Evolutionary conservation across 2,888 invertebrate species (phyloP), one percentile per base, ranked within the genome.

Genomic region (Schrankia costaestrigalis): DNA sequence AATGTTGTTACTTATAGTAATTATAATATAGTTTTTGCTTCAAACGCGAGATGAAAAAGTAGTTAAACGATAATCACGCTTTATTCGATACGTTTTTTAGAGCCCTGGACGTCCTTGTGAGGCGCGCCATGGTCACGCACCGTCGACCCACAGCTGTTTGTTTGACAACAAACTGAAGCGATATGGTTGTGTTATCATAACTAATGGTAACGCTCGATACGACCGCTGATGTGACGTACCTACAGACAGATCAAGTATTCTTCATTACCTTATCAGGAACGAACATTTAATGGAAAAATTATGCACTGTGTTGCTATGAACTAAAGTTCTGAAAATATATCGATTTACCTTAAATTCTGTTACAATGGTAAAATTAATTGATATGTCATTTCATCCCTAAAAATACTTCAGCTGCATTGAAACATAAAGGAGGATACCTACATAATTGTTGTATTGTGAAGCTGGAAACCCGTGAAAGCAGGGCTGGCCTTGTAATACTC

Each of bases 101-200:
- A 63, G 54, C 54, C 58, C 58, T 61, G 46, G 54, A 42, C 67
- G 79, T 79, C 79, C 80, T 81, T 79, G 78, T 63, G 40, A 51
- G 71, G 70, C 70, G 71, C 71, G 71, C 64, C 70, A 56, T 50
- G 63, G 77, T 73, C 75, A 79, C 71, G 78, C 75, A 64, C 56
- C 64, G 65, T 37, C 68, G 55, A 52, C 56, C 56, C 37, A 63
- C 73, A 75, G 72, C 70, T 71, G 75, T 75, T 78, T 76, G 78
- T 80, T 79, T 80, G 68, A 78, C 74, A 80, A 79, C 78, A 79
- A 79, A 73, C 69, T 56, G 53, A 35, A 36, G 47, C 52, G 59
- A 65, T 69, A 64, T 54, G 47, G 46, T 54, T 52, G 52, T 56
- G 56, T 62, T 62, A 60, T 59, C 59, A 47, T 46, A 45, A 43